Percentiles rank a stretch among this genome's conserved stretches.
Conservation (phyloP, 2,797 vertebrate genomes). For the Acomys russatus region DNA sequence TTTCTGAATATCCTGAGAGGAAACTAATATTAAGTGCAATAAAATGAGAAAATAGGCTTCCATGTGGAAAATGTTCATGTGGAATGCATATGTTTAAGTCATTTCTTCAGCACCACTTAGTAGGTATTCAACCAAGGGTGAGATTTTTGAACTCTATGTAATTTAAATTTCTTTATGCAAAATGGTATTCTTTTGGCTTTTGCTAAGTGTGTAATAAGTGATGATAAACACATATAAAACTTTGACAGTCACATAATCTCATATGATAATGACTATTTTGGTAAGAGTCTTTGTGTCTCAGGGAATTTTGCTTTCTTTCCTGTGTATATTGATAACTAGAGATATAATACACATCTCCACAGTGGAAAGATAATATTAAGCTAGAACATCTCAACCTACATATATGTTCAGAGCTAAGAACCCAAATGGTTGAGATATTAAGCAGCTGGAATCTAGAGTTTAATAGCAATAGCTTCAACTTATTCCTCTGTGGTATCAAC, state of each 20-base stretch:
- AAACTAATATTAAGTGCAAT: background rate
- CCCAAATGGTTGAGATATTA: background rate
- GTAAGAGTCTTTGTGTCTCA: background rate
- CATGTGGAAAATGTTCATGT: background rate
- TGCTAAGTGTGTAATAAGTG: background rate
- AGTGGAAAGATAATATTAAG: background rate
- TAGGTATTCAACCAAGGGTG: background rate
- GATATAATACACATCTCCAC: background rate
- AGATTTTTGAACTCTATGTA: background rate
- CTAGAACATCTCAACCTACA: background rate
- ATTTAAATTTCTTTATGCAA: background rate
- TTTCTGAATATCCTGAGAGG: background rate
- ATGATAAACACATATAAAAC: background rate
- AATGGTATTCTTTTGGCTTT: background rate
- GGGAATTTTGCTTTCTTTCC: conserved; percentile 1
- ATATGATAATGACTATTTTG: background rate
- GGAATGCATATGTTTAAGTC: background rate
- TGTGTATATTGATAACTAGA: background rate
- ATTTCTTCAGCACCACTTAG: background rate
- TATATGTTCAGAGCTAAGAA: background rate
- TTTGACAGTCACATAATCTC: background rate
- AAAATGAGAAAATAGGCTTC: background rate
- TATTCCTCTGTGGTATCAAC: background rate
- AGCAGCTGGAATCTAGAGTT: background rate
- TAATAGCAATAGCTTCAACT: background rate